These are phyloP conservation scores for Drosophila atripex DNA, from an alignment of 2,888 invertebrate species.

Conservation along the genomic window DNA sequence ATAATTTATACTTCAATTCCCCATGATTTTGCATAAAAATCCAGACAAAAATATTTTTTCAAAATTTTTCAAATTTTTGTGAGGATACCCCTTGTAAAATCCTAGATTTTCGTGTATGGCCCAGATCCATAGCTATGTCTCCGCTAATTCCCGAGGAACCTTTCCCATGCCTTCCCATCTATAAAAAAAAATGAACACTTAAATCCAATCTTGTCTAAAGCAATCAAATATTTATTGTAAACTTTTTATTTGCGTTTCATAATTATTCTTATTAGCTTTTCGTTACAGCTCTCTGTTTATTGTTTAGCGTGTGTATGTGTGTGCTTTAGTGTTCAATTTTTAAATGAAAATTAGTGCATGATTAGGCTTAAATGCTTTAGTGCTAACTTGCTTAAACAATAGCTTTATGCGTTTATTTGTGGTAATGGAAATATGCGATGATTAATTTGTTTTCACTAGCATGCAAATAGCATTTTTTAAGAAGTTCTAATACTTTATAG, in stretches of 20 bases:
- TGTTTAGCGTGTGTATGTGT: constrained; percentile 38
- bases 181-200: neutral
- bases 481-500: constrained; percentile 50
- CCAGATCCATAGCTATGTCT: too few relatives aligned
- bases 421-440: constrained; percentile 40
- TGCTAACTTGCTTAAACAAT: constrained; percentile 49
- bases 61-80: too few relatives aligned
- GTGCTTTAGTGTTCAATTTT: constrained; percentile 17
- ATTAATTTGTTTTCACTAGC: constrained; percentile 44
- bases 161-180: neutral
- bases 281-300: constrained; percentile 48
- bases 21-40: too few relatives aligned
- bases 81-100: too few relatives aligned
- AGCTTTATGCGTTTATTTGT: constrained; percentile 44
- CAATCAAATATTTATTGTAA: constrained; percentile 71
- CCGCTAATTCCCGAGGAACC: too few relatives aligned
- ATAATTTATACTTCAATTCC: too few relatives aligned
- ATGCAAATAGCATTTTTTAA: constrained; percentile 59
- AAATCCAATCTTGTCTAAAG: constrained; percentile 62
- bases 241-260: constrained; percentile 58
- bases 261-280: constrained; percentile 51
- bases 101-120: too few relatives aligned
- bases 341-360: constrained; percentile 67
- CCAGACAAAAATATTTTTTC: too few relatives aligned
- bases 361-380: constrained; percentile 59